Evolutionary conservation across 2,113 vertebrate genomes (phyloP).

Genomic region (Romanogobio albipinnatus): DNA sequence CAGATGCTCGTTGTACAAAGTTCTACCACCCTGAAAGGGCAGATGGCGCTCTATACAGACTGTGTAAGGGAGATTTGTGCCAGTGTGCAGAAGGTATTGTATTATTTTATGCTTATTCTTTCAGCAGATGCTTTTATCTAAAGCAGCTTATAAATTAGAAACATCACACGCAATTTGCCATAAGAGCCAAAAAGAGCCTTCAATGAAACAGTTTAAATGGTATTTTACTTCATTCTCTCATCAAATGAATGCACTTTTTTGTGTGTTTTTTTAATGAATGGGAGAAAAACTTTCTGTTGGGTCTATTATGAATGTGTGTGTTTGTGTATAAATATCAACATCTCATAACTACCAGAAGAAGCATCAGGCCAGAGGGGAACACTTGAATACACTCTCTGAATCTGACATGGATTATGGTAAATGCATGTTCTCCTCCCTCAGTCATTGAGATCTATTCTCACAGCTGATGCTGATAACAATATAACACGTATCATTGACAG

Average conservation of each 20-base stretch:
- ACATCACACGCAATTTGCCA: neutral
- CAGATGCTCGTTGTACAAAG: conserved; percentile 72
- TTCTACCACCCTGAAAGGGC: conserved; percentile 76
- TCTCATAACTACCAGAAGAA: conserved; percentile 64
- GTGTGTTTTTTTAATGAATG: neutral
- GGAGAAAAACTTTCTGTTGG: neutral
- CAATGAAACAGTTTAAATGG: neutral
- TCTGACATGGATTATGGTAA: conserved; percentile 67
- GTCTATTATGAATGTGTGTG: neutral
- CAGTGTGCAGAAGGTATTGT: conserved; percentile 75
- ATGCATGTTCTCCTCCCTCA: neutral
- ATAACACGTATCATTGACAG: conserved; percentile 51
- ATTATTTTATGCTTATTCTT: neutral
- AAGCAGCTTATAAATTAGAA: neutral
- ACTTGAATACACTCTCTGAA: conserved; percentile 73
- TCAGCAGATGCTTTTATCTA: neutral
- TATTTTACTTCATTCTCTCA: neutral
- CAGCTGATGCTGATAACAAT: neutral
- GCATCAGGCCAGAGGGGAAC: rapidly evolving
- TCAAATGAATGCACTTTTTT: no score
- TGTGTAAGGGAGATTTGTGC: conserved; percentile 68
- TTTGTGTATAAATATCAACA: neutral
- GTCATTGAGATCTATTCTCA: neutral
- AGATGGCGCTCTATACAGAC: conserved; percentile 64
- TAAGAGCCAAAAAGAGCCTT: neutral